These are phyloP conservation scores for Campylomormyrus numenius DNA, from an alignment of 2,113 vertebrate species.

Conservation along the genomic window DNA sequence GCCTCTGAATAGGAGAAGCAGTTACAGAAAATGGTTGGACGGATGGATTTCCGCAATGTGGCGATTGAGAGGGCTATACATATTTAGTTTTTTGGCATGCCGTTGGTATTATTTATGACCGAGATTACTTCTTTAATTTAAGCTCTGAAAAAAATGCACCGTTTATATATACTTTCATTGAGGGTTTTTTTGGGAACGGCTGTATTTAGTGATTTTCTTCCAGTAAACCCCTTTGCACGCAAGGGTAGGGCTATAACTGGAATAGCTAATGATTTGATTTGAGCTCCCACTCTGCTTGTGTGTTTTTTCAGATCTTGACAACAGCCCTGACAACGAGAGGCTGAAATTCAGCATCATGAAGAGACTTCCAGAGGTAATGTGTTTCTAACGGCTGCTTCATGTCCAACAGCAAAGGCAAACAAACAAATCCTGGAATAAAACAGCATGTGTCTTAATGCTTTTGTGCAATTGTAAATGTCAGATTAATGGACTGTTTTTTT, in stretches of 20 bases:
- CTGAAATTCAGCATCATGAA: slow-evolving; percentile 81
- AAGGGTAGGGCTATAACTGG: not conserved
- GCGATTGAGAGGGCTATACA: not conserved
- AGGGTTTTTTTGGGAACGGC: not conserved
- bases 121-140: not conserved
- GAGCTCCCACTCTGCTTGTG: not conserved
- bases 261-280: not conserved
- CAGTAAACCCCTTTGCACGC: not conserved
- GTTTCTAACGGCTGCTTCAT: not conserved
- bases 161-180: not conserved
- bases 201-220: not conserved
- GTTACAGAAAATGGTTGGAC: not conserved
- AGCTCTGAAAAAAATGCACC: not conserved
- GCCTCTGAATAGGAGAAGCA: not conserved
- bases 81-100: not conserved
- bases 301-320: slow-evolving; percentile 69
- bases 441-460: not conserved
- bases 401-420: not conserved
- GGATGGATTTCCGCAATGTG: not conserved
- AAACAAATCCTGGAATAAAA: not conserved
- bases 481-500: not conserved
- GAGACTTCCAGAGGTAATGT: slow-evolving; percentile 79
- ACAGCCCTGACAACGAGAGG: slow-evolving; percentile 74
- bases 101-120: not conserved
- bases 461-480: slow-evolving; percentile 21